phyloP scores from a whole-genome alignment of 1,140 invertebrate genomes.

The Myzus persicae region DNA sequence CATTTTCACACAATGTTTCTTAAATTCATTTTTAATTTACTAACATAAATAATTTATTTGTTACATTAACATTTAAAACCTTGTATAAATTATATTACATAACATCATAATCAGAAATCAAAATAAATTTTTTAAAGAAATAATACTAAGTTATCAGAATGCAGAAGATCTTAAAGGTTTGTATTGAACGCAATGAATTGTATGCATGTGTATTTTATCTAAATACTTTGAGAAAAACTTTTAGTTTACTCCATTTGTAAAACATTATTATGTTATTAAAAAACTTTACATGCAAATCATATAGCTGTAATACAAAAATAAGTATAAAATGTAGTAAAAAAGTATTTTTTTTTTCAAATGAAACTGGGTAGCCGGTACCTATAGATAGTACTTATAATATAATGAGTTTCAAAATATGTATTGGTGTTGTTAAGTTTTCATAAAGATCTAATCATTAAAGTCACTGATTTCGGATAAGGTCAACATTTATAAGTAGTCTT shows the following conservation, averaged over 20 bases:
- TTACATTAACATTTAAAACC: background rate
- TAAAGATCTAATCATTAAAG: background rate
- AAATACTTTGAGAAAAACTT: constrained; percentile 18
- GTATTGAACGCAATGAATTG: background rate
- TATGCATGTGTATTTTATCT: background rate
- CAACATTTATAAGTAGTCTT: background rate
- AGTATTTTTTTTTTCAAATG: too few species aligned
- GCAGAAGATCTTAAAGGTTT: background rate
- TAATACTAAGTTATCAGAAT: background rate
- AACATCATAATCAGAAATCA: background rate
- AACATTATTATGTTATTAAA: constrained; percentile 27
- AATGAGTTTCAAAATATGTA: background rate
- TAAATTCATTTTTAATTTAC: background rate
- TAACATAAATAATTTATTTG: background rate
- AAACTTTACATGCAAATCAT: background rate
- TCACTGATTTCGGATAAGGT: background rate
- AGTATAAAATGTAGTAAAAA: background rate
- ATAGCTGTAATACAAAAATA: background rate
- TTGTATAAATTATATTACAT: background rate
- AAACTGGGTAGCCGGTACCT: too few species aligned
- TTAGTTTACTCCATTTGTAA: background rate
- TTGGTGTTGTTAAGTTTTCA: background rate
- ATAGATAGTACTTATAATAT: background rate
- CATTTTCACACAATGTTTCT: too few species aligned
- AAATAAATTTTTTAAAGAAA: background rate